A percentile compares a stretch with the other conserved stretches of the same genome.
phyloP scores from a whole-genome alignment of 2,888 invertebrate genomes.

The Tiphia femorata region DNA sequence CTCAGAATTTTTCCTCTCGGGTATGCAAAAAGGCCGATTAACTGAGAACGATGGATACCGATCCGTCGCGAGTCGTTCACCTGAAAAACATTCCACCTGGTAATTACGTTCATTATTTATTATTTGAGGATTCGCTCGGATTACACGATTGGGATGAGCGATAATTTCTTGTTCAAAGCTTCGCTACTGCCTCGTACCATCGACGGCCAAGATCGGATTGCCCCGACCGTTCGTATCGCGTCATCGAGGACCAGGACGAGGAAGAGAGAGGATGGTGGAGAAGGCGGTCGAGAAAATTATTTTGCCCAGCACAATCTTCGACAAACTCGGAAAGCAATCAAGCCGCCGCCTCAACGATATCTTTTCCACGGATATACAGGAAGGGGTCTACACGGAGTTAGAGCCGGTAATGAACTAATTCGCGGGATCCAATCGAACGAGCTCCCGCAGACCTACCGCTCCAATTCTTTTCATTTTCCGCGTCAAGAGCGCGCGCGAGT shows the following conservation, averaged over 20 bases:
- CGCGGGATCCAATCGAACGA: slow-evolving; percentile 44
- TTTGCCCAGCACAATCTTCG: background rate
- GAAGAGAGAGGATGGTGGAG: background rate
- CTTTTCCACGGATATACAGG: background rate
- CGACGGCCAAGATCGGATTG: too few relatives aligned
- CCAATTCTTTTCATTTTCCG: slow-evolving; percentile 31
- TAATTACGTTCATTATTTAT: too few relatives aligned
- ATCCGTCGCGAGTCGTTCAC: too few relatives aligned
- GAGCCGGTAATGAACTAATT: slow-evolving; percentile 47
- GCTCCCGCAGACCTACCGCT: slow-evolving; percentile 23
- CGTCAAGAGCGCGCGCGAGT: slow-evolving; percentile 8
- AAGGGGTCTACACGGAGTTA: background rate
- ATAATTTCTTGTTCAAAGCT: too few relatives aligned
- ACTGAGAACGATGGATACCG: too few relatives aligned
- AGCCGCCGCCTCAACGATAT: background rate
- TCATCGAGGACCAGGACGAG: background rate
- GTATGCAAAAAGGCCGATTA: too few relatives aligned
- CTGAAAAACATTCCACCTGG: too few relatives aligned
- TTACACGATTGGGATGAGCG: too few relatives aligned
- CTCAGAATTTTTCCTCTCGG: too few relatives aligned
- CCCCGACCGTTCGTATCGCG: background rate
- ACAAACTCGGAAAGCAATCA: background rate
- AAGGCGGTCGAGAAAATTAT: background rate
- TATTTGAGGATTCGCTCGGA: too few relatives aligned
- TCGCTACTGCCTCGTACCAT: too few relatives aligned